phyloP scores from a whole-genome alignment of 1,140 invertebrate species.

The Steinernema feltiae region DNA sequence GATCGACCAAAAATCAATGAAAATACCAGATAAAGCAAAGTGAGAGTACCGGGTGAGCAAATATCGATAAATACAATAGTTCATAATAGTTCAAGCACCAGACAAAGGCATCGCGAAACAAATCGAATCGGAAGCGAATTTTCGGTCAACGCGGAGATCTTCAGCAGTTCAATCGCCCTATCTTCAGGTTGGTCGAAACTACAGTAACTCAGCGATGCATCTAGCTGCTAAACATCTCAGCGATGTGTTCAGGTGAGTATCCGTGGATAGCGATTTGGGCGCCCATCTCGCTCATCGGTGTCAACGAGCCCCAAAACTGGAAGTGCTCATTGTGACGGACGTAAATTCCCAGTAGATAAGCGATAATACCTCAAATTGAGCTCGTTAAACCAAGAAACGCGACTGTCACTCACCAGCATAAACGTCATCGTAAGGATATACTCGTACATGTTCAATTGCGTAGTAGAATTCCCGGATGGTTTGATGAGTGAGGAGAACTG shows the following conservation, averaged over 20 bases:
- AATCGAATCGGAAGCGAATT: constrained; percentile 6
- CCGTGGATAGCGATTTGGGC: neutral
- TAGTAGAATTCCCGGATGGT: constrained; percentile 45
- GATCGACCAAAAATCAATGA: too few species aligned
- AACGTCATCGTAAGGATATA: constrained; percentile 50
- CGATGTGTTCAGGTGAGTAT: constrained; percentile 14
- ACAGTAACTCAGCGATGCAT: neutral
- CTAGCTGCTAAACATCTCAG: neutral
- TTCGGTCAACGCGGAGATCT: neutral
- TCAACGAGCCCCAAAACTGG: constrained; percentile 26
- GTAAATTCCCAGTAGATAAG: constrained; percentile 35
- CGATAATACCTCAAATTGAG: constrained; percentile 37
- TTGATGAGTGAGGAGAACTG: constrained; percentile 43
- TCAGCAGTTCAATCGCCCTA: neutral
- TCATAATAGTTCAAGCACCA: neutral
- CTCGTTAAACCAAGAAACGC: neutral
- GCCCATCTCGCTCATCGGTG: constrained; percentile 13
- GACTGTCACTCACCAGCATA: constrained; percentile 40
- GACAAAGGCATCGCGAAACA: constrained; percentile 4
- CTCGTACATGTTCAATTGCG: constrained; percentile 37
- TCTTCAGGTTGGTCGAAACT: neutral
- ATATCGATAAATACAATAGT: neutral
- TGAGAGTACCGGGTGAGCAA: neutral
- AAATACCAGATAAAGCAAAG: constrained; percentile 2
- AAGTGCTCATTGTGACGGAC: constrained; percentile 31